These are phyloP conservation scores for Gordius sp. DNA, from an alignment of 2,888 invertebrate genomes.

Conservation along the genomic window DNA sequence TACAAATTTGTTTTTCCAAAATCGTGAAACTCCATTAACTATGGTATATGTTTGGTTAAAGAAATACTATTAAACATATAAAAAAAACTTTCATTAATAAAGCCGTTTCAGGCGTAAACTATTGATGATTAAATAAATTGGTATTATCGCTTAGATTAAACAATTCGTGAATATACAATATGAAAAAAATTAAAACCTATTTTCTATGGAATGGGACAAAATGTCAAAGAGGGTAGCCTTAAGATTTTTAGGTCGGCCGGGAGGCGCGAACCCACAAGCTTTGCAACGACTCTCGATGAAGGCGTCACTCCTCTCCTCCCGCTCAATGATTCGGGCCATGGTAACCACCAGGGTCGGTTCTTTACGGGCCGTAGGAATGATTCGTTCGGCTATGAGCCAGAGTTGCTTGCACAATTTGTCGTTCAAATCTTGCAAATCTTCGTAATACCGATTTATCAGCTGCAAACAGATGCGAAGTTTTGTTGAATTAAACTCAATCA, in stretches of 20 bases:
- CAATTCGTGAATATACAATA: too few relatives aligned
- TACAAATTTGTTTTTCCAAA: too few relatives aligned
- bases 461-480: too few relatives aligned
- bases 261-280: slow-evolving; percentile 64
- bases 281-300: slow-evolving; percentile 49
- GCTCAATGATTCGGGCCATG: slow-evolving; percentile 70
- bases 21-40: too few relatives aligned
- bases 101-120: too few relatives aligned
- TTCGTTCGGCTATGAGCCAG: slow-evolving; percentile 56
- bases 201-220: slow-evolving; percentile 30
- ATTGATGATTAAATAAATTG: too few relatives aligned
- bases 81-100: too few relatives aligned
- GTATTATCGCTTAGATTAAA: too few relatives aligned
- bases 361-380: slow-evolving; percentile 62
- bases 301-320: slow-evolving; percentile 77
- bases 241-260: slow-evolving; percentile 75
- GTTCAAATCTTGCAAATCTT: slow-evolving; percentile 69
- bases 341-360: slow-evolving; percentile 61
- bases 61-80: too few relatives aligned
- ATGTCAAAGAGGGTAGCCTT: slow-evolving; percentile 55
- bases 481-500: too few relatives aligned
- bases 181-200: slow-evolving; percentile 24
- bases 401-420: slow-evolving; percentile 65
- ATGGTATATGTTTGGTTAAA: too few relatives aligned
- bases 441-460: slow-evolving; percentile 76